phyloP scores from a whole-genome alignment of 2,888 invertebrate genomes.

The Polydesmus complanatus region DNA sequence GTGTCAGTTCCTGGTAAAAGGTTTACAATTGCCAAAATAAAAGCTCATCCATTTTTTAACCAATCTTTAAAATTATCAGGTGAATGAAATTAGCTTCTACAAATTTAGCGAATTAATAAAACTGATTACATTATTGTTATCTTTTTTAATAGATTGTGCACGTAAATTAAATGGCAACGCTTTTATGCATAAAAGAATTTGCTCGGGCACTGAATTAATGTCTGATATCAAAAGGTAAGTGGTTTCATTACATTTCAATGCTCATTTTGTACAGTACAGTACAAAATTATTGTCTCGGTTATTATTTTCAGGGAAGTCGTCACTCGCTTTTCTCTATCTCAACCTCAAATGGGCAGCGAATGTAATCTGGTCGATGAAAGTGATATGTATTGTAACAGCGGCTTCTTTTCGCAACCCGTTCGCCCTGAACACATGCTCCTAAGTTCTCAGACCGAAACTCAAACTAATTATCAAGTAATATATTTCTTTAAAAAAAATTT shows the following conservation, averaged over 20 bases:
- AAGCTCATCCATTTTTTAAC: slow-evolving; percentile 56
- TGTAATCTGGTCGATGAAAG: neutral
- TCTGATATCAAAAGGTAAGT: no score
- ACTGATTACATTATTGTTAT: no score
- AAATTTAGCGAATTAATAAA: no score
- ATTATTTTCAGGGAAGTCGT: neutral
- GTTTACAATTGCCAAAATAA: slow-evolving; percentile 50
- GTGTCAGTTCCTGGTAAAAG: slow-evolving; percentile 50
- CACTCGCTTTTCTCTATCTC: slow-evolving; percentile 22
- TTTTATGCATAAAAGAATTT: slow-evolving; percentile 25
- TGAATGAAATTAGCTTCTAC: no score
- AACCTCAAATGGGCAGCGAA: slow-evolving; percentile 21
- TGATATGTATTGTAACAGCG: slow-evolving; percentile 27
- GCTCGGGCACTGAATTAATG: slow-evolving; percentile 25
- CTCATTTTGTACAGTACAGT: no score
- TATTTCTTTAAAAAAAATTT: slow-evolving; percentile 24
- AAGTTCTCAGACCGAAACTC: slow-evolving; percentile 49
- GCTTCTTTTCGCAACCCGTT: slow-evolving; percentile 77
- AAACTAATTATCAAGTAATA: slow-evolving; percentile 25
- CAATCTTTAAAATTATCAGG: slow-evolving; percentile 27
- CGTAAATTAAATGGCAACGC: no score
- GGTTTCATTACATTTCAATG: no score
- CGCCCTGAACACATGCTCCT: slow-evolving; percentile 66
- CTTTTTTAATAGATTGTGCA: no score
- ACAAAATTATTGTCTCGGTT: no score